A percentile compares a stretch with the other conserved stretches of the same genome.
Evolutionary conservation across 2,797 vertebrate species (phyloP).

Genomic region (Alfaro cultratus): DNA sequence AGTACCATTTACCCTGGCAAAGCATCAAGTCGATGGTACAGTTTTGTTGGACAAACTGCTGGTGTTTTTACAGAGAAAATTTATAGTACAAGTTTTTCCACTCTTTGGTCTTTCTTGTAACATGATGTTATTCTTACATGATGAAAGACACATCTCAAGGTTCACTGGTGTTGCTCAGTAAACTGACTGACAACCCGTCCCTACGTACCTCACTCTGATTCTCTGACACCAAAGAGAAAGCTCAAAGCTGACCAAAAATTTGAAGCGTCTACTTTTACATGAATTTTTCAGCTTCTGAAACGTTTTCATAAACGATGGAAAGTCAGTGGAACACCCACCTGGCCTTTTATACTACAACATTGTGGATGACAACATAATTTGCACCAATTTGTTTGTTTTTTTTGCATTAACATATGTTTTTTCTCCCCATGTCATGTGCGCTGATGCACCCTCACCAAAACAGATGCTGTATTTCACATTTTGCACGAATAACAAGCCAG

Average conservation of each 20-base stretch:
- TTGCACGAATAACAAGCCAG: constrained; percentile 8
- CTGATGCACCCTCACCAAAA: neutral
- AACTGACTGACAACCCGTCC: neutral
- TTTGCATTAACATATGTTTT: neutral
- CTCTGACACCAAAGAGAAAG: neutral
- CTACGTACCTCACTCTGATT: neutral
- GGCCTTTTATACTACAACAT: neutral
- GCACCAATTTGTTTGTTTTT: neutral
- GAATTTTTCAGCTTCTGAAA: neutral
- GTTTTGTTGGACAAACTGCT: neutral
- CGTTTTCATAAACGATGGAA: neutral
- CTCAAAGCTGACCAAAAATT: too few relatives aligned
- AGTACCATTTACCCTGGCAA: neutral
- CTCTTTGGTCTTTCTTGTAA: neutral
- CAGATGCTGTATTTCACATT: neutral
- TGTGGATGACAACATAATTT: neutral
- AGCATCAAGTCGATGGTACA: too few relatives aligned
- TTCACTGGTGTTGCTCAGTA: neutral
- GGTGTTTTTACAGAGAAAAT: neutral
- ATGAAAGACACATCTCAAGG: neutral
- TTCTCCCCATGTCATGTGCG: neutral
- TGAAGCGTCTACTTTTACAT: neutral
- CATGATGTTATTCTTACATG: neutral
- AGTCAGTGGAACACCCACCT: neutral
- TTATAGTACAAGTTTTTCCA: neutral